These are phyloP conservation scores for Cuniculus paca DNA, from an alignment of 2,797 vertebrate genomes.

Conservation along the genomic window DNA sequence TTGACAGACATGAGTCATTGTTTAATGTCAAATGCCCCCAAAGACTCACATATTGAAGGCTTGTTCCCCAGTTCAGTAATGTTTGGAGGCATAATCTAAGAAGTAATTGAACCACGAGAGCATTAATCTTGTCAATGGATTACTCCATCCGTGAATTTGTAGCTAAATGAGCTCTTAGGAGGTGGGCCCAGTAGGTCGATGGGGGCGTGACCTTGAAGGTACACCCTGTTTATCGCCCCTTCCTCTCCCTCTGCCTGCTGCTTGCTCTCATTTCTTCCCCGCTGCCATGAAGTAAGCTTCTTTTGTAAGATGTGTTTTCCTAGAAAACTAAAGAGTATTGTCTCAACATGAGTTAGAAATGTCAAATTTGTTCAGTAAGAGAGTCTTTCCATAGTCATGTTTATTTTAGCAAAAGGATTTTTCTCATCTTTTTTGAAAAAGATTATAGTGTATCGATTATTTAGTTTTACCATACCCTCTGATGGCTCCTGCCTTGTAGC, in stretches of 20 bases:
- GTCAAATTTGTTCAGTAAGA: neutral
- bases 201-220: neutral
- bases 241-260: neutral
- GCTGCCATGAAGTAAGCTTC: neutral
- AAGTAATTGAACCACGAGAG: neutral
- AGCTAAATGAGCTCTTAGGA: neutral
- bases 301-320: neutral
- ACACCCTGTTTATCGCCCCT: neutral
- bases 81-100: neutral
- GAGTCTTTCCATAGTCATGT: neutral
- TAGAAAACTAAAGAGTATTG: neutral
- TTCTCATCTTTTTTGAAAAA: neutral
- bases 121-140: neutral
- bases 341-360: neutral
- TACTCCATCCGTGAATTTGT: neutral
- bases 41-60: neutral
- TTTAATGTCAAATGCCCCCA: neutral
- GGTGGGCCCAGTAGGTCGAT: neutral
- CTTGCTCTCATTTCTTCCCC: neutral
- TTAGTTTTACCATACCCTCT: neutral
- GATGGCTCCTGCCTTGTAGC: neutral
- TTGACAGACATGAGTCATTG: neutral
- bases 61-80: neutral
- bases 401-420: constrained; percentile 1
- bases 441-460: neutral